A percentile compares a stretch with the other conserved stretches of the same genome.
Conservation (phyloP, 2,113 vertebrate genomes). For the Callaeas wilsoni region DNA sequence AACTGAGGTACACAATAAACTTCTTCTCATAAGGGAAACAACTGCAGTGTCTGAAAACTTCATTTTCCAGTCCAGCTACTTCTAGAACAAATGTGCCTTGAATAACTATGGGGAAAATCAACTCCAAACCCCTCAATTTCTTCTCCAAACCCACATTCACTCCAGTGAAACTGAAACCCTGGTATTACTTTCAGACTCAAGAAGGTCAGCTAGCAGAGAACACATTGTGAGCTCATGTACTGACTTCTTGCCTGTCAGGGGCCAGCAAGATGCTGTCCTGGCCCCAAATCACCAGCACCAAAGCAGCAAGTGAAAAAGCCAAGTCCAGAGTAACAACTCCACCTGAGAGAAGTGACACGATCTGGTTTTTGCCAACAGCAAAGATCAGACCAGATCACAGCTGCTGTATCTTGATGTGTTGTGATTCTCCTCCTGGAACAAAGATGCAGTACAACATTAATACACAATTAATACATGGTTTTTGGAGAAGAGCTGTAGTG, state of each 20-base stretch:
- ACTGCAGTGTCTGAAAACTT: neutral
- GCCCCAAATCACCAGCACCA: neutral
- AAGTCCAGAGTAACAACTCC: neutral
- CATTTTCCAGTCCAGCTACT: neutral
- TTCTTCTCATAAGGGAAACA: neutral
- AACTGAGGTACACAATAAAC: neutral
- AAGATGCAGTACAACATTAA: neutral
- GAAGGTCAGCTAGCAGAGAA: neutral
- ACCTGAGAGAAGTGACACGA: neutral
- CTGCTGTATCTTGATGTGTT: neutral
- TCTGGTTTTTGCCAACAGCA: neutral
- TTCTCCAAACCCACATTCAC: neutral
- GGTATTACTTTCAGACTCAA: neutral
- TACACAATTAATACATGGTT: accelerated
- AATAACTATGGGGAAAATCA: neutral
- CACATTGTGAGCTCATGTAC: accelerated
- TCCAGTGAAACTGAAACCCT: neutral
- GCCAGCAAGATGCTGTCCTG: neutral
- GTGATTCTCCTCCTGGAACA: neutral
- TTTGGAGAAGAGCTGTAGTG: neutral
- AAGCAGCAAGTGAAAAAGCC: neutral
- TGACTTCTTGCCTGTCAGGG: neutral
- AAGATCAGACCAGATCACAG: neutral
- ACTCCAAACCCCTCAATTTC: neutral
- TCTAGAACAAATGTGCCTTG: neutral